A percentile compares a stretch with the other conserved stretches of the same genome.
These are phyloP conservation scores for Crocodylus rhombifer DNA, from an alignment of 2,797 vertebrate genomes.

Conservation along the genomic window DNA sequence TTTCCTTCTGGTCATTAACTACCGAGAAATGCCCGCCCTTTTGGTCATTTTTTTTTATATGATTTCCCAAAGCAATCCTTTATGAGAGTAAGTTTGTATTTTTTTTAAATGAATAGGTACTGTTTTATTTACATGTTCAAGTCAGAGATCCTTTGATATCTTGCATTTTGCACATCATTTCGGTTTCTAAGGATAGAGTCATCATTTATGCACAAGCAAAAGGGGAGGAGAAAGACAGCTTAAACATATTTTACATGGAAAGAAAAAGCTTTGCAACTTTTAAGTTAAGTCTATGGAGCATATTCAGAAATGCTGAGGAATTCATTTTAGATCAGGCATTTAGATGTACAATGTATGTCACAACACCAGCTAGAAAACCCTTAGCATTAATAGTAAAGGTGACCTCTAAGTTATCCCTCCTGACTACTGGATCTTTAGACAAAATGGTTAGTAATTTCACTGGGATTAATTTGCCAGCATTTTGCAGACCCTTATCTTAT, in stretches of 20 bases:
- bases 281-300: slow-evolving; percentile 61
- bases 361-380: slow-evolving; percentile 61
- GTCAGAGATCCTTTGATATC: slow-evolving; percentile 66
- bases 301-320: slow-evolving; percentile 74
- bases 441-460: slow-evolving; percentile 84
- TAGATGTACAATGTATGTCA: slow-evolving; percentile 64
- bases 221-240: slow-evolving; percentile 33
- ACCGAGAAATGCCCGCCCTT: slow-evolving; percentile 64
- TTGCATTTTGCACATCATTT: slow-evolving; percentile 60
- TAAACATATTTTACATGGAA: slow-evolving; percentile 63
- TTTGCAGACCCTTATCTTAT: slow-evolving; percentile 85
- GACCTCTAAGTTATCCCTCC: slow-evolving; percentile 79
- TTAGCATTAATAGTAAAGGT: slow-evolving; percentile 74
- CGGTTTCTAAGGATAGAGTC: slow-evolving; percentile 58
- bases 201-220: slow-evolving; percentile 69
- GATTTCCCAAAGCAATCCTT: slow-evolving; percentile 64
- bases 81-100: slow-evolving; percentile 60
- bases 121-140: slow-evolving; percentile 71
- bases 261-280: slow-evolving; percentile 51
- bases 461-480: slow-evolving; percentile 85
- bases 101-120: slow-evolving; percentile 59
- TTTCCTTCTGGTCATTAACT: slow-evolving; percentile 73
- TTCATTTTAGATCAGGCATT: slow-evolving; percentile 73
- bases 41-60: slow-evolving; percentile 69
- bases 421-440: slow-evolving; percentile 78